A percentile compares a stretch with the other conserved stretches of the same genome.
Conservation (phyloP, 2,888 invertebrate species). For the Byasa hedistus region DNA sequence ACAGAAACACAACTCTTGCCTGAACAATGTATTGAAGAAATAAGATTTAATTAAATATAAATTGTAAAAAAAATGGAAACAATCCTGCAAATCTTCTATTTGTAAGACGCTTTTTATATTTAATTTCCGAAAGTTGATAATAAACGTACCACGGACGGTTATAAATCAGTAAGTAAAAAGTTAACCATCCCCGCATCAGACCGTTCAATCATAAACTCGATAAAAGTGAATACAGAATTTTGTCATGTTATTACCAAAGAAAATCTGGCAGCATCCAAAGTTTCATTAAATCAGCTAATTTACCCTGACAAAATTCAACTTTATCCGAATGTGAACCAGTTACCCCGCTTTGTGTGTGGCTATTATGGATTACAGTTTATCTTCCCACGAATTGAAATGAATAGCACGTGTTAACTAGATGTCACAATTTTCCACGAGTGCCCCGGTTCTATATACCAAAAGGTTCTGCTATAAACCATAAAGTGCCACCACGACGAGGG, state of each 20-base stretch:
- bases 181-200: too few relatives aligned
- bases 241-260: background rate
- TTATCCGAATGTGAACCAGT: conserved; percentile 3
- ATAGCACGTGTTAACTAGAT: background rate
- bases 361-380: conserved; percentile 30
- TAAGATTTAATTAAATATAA: too few relatives aligned
- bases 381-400: conserved; percentile 7
- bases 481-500: conserved; percentile 49
- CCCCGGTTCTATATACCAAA: conserved; percentile 9
- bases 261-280: conserved; percentile 22
- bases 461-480: conserved; percentile 46
- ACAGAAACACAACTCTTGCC: too few relatives aligned
- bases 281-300: conserved; percentile 34
- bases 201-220: too few relatives aligned
- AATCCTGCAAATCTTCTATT: too few relatives aligned
- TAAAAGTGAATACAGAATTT: too few relatives aligned
- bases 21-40: too few relatives aligned
- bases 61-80: too few relatives aligned
- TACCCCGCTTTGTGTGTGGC: conserved; percentile 13
- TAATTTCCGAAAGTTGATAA: too few relatives aligned
- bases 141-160: too few relatives aligned
- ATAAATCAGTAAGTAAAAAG: too few relatives aligned
- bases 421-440: conserved; percentile 10
- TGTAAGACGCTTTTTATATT: too few relatives aligned
- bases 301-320: conserved; percentile 5